These are phyloP conservation scores for Pachycephus smyrnensis DNA, from an alignment of 2,888 invertebrate species.

Conservation along the genomic window DNA sequence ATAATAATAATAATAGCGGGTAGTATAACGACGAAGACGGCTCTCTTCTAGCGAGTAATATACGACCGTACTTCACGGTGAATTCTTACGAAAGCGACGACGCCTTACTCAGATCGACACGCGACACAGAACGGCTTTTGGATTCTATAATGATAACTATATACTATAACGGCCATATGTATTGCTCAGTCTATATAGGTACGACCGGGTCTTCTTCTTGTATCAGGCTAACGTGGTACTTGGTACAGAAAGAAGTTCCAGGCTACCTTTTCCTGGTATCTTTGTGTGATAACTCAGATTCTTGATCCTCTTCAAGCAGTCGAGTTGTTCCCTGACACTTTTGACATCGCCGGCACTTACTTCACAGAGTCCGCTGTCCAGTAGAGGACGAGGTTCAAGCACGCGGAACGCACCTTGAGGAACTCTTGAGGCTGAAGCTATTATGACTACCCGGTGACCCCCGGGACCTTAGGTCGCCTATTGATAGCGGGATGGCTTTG, in stretches of 20 bases:
- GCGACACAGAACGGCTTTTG: background rate
- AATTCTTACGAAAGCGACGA: background rate
- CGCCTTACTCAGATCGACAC: background rate
- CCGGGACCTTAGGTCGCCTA: background rate
- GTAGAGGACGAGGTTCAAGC: background rate
- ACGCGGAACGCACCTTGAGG: background rate
- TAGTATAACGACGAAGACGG: background rate
- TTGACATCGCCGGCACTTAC: background rate
- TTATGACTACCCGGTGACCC: background rate
- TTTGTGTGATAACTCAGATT: background rate
- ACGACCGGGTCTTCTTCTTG: background rate
- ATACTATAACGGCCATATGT: background rate
- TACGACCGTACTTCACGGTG: background rate
- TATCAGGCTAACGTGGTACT: background rate
- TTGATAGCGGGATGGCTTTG: constrained; percentile 4
- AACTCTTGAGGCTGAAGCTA: background rate
- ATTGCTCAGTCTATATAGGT: background rate
- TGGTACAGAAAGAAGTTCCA: background rate
- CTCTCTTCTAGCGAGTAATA: background rate
- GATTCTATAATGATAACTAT: background rate
- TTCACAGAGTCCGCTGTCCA: background rate
- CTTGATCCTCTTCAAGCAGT: background rate
- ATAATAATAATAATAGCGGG: background rate
- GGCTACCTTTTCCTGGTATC: background rate
- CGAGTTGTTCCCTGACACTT: background rate